Base-by-base conservation (phyloP, 2,113 vertebrate genomes). In the Notothenia rossii region DNA sequence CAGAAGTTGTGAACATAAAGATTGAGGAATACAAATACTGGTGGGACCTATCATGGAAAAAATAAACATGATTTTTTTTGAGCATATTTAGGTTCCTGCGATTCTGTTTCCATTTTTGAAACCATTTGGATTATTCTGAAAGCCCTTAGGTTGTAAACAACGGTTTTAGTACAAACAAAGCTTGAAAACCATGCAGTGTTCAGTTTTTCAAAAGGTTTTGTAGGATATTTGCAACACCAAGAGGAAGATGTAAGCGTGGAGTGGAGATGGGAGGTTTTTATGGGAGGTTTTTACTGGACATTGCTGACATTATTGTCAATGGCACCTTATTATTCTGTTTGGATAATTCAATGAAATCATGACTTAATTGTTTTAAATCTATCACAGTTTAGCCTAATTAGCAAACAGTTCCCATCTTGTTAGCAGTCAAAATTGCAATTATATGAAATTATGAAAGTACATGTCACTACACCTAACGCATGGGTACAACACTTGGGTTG, bases 351-450 rank as follows among this genome's bases (percentile, higher is more conserved):
- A 60, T 69, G 36, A 25, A 70, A 65, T 82, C 43, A 69, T 54
- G 65, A 79, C 2, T 46, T 55, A 49, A 72, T 65, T 53, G 40
- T 77, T 79, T 78, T n/a, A 55, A 60, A 81, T 70, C 29, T 13
- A 56, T 84, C 80, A 67, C 67, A 80, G 78, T 81, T 67, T 66
- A 56, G 43, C 50, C 55, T 62, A 13, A 70, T 73, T 54, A 33
- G 33, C 55, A 71, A 75, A 67, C 66, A 61, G 54, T 62, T 79
- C 36, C 45, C 62, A 33, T 63, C 58, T 68, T 68, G 71, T 67
- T 79, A 56, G 65, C 55, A 13, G 60, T 20, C 54, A 25, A 6
- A n/a, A 14, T 8, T 82, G 59, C 64, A 36, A 78, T 66, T 45
- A 46, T 20, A 58, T 25, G 71, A 61, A 75, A 48, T 36, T 36